phyloP scores from a whole-genome alignment of 2,888 invertebrate species.

The Lochmaea crataegi region DNA sequence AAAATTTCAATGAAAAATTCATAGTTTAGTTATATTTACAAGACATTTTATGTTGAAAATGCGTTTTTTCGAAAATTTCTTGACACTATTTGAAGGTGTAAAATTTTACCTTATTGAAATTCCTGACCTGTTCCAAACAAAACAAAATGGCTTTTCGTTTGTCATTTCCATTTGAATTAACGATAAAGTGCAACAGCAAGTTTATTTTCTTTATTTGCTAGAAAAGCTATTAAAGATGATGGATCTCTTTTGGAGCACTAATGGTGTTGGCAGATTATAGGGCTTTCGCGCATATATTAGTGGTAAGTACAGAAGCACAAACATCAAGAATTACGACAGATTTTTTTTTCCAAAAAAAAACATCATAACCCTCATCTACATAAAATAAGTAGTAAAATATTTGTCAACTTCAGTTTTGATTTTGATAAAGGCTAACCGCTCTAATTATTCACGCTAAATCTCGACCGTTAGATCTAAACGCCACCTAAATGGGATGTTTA shows the following conservation, averaged over 20 bases:
- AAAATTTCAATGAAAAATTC: no score
- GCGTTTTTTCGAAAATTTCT: no score
- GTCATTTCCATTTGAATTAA: not conserved
- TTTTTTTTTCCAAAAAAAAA: not conserved
- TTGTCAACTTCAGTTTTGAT: not conserved
- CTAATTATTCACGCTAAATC: conserved; percentile 25
- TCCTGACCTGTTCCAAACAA: not conserved
- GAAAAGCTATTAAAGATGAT: conserved; percentile 19
- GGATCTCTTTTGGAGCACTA: conserved; percentile 10
- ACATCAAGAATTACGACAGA: not conserved
- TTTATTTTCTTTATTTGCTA: conserved; percentile 16
- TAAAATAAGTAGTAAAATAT: no score
- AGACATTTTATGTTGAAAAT: no score
- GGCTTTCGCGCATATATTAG: conserved; percentile 4
- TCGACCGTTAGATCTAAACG: conserved; percentile 19
- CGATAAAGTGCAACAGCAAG: conserved; percentile 11
- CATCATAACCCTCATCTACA: no score
- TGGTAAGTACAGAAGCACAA: not conserved
- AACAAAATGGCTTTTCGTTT: conserved; percentile 7
- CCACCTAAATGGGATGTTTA: conserved; percentile 27
- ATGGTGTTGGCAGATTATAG: conserved; percentile 1
- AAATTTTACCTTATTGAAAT: not conserved
- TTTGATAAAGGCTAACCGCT: conserved; percentile 5
- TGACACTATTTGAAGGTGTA: no score
- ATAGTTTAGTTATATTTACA: no score